Percentiles rank a stretch among this genome's conserved stretches.
These are phyloP conservation scores for Synergus umbraculus DNA, from an alignment of 2,888 invertebrate species.

Conservation along the genomic window DNA sequence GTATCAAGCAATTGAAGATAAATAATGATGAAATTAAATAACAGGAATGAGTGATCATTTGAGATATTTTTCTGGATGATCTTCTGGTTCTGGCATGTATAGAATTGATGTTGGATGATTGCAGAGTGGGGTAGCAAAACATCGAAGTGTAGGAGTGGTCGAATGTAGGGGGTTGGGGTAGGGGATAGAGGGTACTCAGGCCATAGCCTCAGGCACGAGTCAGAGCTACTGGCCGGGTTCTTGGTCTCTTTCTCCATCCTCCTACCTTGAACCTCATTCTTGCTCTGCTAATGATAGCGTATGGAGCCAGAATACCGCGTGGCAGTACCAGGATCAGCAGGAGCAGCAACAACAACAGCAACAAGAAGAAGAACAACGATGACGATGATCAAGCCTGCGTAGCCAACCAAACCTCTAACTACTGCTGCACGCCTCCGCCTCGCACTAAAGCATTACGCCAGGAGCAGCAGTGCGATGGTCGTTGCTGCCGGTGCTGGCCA, in stretches of 20 bases:
- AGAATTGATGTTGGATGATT: conserved; percentile 12
- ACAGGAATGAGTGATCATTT: not conserved
- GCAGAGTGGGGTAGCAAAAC: conserved; percentile 26
- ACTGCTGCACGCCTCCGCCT: conserved; percentile 65
- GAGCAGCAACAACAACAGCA: conserved; percentile 51
- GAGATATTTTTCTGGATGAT: not conserved
- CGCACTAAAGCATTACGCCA: conserved; percentile 64
- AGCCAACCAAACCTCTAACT: conserved; percentile 58
- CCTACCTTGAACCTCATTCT: conserved; percentile 67
- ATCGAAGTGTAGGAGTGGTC: conserved; percentile 17
- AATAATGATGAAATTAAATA: not conserved
- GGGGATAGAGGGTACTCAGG: conserved; percentile 43
- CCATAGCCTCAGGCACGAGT: conserved; percentile 66
- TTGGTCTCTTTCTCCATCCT: conserved; percentile 59
- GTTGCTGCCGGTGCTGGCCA: conserved; percentile 58
- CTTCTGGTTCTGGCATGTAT: not conserved
- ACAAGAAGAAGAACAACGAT: conserved; percentile 45
- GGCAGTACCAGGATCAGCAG: conserved; percentile 48
- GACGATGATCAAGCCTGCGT: conserved; percentile 39
- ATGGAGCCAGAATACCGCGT: conserved; percentile 57
- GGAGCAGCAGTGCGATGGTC: conserved; percentile 57
- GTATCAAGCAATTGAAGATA: no score
- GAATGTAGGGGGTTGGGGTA: conserved; percentile 26
- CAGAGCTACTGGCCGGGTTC: conserved; percentile 63
- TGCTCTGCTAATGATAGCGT: conserved; percentile 74